These are phyloP conservation scores for Cephus sareptanus DNA, from an alignment of 2,888 invertebrate genomes.

Conservation along the genomic window DNA sequence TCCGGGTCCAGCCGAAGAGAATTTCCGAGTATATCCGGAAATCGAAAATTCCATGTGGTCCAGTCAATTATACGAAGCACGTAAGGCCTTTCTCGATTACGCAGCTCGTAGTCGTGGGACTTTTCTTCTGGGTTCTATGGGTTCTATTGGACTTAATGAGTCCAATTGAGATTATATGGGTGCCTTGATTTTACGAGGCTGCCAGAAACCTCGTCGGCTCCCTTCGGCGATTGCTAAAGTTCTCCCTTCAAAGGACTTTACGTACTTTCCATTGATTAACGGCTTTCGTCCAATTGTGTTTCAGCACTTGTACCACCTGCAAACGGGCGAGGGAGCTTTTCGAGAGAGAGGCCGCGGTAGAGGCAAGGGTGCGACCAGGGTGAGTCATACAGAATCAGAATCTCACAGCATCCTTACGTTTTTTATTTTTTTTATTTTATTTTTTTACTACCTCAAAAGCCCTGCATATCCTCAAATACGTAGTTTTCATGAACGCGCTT, in stretches of 20 bases:
- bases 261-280: neutral
- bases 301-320: constrained; percentile 64
- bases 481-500: neutral
- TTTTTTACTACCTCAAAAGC: neutral
- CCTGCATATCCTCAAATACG: neutral
- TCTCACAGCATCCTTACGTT: neutral
- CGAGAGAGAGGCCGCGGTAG: constrained; percentile 62
- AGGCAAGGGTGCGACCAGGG: constrained; percentile 64
- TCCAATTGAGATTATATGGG: constrained; percentile 57
- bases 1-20: neutral
- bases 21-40: neutral
- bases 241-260: neutral
- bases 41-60: neutral
- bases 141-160: constrained; percentile 60
- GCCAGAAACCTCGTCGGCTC: constrained; percentile 27
- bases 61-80: neutral
- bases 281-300: constrained; percentile 33
- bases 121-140: constrained; percentile 12
- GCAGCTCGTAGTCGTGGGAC: neutral
- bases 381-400: constrained; percentile 39
- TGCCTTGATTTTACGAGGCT: constrained; percentile 57
- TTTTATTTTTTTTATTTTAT: neutral
- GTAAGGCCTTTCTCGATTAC: neutral
- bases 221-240: neutral
- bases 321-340: constrained; percentile 62